Evolutionary conservation across 1,140 invertebrate genomes (phyloP).

Genomic region (Anastrepha obliqua): DNA sequence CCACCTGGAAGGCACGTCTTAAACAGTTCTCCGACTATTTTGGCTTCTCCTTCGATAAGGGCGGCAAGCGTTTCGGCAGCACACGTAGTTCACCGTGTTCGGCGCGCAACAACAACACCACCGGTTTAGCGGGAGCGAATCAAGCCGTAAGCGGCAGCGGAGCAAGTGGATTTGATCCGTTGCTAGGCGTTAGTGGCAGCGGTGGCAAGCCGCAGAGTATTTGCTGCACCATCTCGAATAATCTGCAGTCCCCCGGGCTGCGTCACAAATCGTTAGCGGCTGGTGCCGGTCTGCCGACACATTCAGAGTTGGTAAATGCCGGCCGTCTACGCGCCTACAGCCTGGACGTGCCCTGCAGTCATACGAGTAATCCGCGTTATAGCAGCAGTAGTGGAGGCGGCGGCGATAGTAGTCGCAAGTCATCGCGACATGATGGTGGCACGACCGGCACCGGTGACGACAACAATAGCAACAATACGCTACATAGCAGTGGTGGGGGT

Average conservation of each 20-base stretch:
- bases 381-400: conserved; percentile 61
- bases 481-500: conserved; percentile 65
- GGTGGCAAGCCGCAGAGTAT: conserved; percentile 54
- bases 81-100: conserved; percentile 68
- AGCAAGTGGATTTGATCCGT: neutral
- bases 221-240: conserved; percentile 71
- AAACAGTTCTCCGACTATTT: conserved; percentile 73
- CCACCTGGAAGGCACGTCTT: conserved; percentile 68
- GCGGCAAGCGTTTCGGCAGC: conserved; percentile 71
- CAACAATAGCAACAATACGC: conserved; percentile 68
- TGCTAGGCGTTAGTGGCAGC: conserved; percentile 39
- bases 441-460: conserved; percentile 57
- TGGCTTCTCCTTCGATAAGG: conserved; percentile 72
- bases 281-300: conserved; percentile 44
- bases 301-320: conserved; percentile 55
- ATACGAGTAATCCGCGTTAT: conserved; percentile 57
- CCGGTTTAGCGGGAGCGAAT: neutral
- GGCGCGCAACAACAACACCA: conserved; percentile 65
- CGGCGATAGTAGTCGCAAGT: conserved; percentile 67
- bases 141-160: neutral
- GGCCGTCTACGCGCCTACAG: conserved; percentile 70
- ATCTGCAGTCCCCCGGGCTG: conserved; percentile 57
- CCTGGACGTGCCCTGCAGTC: conserved; percentile 68
- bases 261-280: conserved; percentile 19
- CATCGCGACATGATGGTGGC: conserved; percentile 63